Evolutionary conservation across 2,113 vertebrate genomes (phyloP).

Genomic region (Tretioscincus oriximinensis): DNA sequence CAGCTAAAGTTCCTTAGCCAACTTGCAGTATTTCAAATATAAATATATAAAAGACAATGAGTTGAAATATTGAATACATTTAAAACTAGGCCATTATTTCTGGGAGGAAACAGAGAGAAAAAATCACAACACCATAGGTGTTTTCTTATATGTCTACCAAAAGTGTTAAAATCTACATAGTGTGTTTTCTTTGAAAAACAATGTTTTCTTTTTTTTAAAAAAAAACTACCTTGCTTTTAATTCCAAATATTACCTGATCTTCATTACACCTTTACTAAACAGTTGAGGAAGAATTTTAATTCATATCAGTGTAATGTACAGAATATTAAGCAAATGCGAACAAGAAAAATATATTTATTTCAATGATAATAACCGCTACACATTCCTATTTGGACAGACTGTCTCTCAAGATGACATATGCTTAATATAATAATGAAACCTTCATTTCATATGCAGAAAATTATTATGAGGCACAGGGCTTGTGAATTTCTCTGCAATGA

Average conservation of each 20-base stretch:
- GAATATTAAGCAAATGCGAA: constrained; percentile 32
- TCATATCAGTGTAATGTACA: background rate
- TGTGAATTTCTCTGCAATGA: background rate
- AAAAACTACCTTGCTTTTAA: constrained; percentile 13
- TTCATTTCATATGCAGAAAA: background rate
- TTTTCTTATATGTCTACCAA: background rate
- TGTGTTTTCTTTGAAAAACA: constrained; percentile 26
- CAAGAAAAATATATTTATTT: background rate
- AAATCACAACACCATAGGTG: background rate
- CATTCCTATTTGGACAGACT: background rate
- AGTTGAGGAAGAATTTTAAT: constrained; percentile 24
- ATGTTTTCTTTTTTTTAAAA: background rate
- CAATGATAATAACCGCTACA: background rate
- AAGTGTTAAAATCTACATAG: background rate
- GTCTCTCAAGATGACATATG: background rate
- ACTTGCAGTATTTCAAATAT: background rate
- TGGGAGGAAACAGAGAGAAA: background rate
- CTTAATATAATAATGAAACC: background rate
- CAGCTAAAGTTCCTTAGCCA: no score
- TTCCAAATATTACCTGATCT: constrained; percentile 14
- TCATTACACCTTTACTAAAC: constrained; percentile 15
- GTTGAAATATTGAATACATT: background rate
- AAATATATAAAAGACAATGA: background rate
- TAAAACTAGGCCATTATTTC: background rate
- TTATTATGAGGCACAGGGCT: background rate